These are phyloP conservation scores for Microplitis deprimator DNA, from an alignment of 2,888 invertebrate genomes.

Conservation along the genomic window DNA sequence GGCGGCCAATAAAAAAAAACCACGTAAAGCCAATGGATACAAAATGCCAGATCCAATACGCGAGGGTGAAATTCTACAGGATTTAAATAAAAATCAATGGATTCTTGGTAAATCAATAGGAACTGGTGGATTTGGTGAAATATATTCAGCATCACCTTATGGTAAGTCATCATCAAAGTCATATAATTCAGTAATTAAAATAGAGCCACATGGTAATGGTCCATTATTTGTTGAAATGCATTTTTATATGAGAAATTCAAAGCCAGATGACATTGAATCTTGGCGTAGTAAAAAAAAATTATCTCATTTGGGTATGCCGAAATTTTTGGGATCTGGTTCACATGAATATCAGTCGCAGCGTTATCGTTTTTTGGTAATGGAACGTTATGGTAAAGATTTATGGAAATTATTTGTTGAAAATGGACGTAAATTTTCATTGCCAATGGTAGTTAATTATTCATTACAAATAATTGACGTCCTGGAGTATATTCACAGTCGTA, in stretches of 20 bases:
- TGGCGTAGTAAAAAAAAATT: conserved; percentile 81
- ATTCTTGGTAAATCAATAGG: conserved; percentile 90
- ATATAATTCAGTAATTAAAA: conserved; percentile 82
- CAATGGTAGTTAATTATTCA: conserved; percentile 85
- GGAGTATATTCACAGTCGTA: conserved; percentile 92
- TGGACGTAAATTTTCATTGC: conserved; percentile 78
- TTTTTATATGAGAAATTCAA: conserved; percentile 87
- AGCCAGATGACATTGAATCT: conserved; percentile 78
- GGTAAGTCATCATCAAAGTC: conserved; percentile 74
- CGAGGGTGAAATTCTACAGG: conserved; percentile 83
- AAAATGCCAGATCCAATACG: conserved; percentile 82
- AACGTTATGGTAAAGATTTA: conserved; percentile 89
- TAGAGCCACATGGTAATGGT: conserved; percentile 92
- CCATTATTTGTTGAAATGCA: conserved; percentile 95
- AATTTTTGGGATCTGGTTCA: conserved; percentile 87
- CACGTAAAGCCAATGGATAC: conserved; percentile 71
- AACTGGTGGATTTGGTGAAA: conserved; percentile 93
- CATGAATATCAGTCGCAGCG: conserved; percentile 82
- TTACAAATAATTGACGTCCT: conserved; percentile 90
- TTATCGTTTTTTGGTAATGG: conserved; percentile 88
- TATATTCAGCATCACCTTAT: conserved; percentile 79
- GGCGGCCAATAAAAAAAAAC: conserved; percentile 55
- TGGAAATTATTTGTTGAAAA: conserved; percentile 83
- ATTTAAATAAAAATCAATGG: conserved; percentile 87
- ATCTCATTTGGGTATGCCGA: conserved; percentile 86